Evolutionary conservation across 1,140 invertebrate species (phyloP).

Genomic region (Holotrichia oblita): DNA sequence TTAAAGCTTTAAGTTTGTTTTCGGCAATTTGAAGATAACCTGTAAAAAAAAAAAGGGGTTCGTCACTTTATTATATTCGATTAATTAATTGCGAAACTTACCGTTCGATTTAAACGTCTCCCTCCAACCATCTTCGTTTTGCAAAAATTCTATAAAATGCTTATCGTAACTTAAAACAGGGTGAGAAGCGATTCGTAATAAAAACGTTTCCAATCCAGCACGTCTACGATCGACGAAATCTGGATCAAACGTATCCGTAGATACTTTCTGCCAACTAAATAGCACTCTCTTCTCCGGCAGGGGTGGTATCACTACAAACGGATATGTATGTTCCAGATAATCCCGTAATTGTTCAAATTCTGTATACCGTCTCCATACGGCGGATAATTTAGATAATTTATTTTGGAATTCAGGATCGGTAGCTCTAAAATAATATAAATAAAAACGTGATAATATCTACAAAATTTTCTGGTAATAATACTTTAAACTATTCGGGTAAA

Average conservation of each 20-base stretch:
- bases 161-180: slow-evolving; percentile 77
- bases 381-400: slow-evolving; percentile 70
- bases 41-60: slow-evolving; percentile 55
- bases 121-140: slow-evolving; percentile 79
- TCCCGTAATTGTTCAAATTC: slow-evolving; percentile 84
- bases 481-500: slow-evolving; percentile 40
- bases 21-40: slow-evolving; percentile 77
- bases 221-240: slow-evolving; percentile 85
- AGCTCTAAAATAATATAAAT: slow-evolving; percentile 66
- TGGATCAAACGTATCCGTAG: slow-evolving; percentile 84
- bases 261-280: slow-evolving; percentile 82
- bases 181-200: slow-evolving; percentile 79
- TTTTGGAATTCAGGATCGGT: slow-evolving; percentile 74
- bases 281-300: slow-evolving; percentile 84
- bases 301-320: slow-evolving; percentile 80
- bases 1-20: slow-evolving; percentile 79
- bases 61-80: background rate
- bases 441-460: background rate
- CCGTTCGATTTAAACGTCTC: slow-evolving; percentile 79
- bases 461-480: slow-evolving; percentile 23
- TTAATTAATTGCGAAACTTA: slow-evolving; percentile 53
- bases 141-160: slow-evolving; percentile 79
- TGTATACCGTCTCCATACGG: slow-evolving; percentile 83
- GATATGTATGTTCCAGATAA: slow-evolving; percentile 81
- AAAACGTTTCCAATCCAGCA: slow-evolving; percentile 83